A percentile compares a stretch with the other conserved stretches of the same genome.
phyloP scores from a whole-genome alignment of 2,888 invertebrate species.

The Teinopalpus imperialis region DNA sequence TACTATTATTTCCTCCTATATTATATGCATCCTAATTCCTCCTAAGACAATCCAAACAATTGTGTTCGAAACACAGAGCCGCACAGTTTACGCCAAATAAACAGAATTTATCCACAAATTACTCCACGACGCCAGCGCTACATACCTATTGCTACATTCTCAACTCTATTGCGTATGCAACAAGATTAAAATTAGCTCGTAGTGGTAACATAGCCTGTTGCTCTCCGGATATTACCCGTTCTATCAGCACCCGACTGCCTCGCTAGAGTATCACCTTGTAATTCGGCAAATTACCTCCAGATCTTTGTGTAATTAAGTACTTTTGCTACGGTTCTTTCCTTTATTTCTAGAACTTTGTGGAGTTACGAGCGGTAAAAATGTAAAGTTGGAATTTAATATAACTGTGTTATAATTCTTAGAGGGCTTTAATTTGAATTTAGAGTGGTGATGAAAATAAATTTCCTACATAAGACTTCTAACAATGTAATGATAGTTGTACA shows the following conservation, averaged over 20 bases:
- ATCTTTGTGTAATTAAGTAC: conserved; percentile 69
- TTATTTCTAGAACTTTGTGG: no score
- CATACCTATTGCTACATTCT: not conserved
- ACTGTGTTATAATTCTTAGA: no score
- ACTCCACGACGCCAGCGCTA: conserved; percentile 29
- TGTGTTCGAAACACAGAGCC: conserved; percentile 31
- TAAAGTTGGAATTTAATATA: no score
- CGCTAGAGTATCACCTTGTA: conserved; percentile 69
- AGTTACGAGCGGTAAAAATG: no score
- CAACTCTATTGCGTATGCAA: not conserved
- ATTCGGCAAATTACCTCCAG: conserved; percentile 71
- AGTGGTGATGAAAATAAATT: no score
- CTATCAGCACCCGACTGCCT: conserved; percentile 58
- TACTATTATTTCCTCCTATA: no score
- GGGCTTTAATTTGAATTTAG: no score
- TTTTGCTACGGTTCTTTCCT: conserved; percentile 38
- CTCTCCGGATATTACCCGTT: conserved; percentile 70
- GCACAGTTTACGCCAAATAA: conserved; percentile 35
- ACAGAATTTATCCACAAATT: conserved; percentile 42
- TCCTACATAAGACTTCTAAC: no score
- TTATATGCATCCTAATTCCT: not conserved
- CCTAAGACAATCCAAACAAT: conserved; percentile 8
- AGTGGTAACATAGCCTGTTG: conserved; percentile 56
- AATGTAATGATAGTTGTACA: no score
- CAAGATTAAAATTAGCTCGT: conserved; percentile 10